A percentile compares a stretch with the other conserved stretches of the same genome.
phyloP scores from a whole-genome alignment of 2,113 vertebrate species.

The Craseonycteris thonglongyai region DNA sequence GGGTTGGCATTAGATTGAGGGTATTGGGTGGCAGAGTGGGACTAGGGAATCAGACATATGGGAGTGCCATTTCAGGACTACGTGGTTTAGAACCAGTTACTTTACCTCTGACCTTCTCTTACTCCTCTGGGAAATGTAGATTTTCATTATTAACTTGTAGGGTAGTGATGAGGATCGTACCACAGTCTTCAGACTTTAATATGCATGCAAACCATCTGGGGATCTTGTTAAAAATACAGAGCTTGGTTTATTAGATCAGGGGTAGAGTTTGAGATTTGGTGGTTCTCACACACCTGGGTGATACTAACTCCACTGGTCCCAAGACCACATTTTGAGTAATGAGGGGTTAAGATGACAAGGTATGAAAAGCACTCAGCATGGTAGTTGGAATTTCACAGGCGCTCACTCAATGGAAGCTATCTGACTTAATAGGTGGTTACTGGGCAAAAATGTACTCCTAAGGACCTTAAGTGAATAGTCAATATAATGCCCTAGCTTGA shows the following conservation, averaged over 20 bases:
- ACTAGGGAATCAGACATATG: neutral
- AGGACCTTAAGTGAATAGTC: neutral
- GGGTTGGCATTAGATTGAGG: too few species aligned
- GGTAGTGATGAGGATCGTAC: neutral
- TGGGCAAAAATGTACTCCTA: neutral
- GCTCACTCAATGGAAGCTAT: neutral
- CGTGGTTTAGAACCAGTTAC: neutral
- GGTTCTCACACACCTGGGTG: neutral
- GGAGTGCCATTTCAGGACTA: neutral
- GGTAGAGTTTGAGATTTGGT: neutral
- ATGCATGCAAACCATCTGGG: neutral
- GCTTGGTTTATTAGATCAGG: neutral
- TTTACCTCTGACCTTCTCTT: neutral
- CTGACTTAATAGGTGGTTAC: neutral
- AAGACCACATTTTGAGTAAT: neutral
- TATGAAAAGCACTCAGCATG: neutral
- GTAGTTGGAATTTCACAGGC: neutral
- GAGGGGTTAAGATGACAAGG: neutral
- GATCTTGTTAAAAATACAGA: neutral
- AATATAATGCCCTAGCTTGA: neutral
- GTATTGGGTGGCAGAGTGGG: neutral
- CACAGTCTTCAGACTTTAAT: neutral
- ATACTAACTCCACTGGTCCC: neutral
- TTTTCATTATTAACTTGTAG: neutral
- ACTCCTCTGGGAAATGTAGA: neutral